phyloP scores from a whole-genome alignment of 2,113 vertebrate genomes.

The Ammospiza caudacuta region DNA sequence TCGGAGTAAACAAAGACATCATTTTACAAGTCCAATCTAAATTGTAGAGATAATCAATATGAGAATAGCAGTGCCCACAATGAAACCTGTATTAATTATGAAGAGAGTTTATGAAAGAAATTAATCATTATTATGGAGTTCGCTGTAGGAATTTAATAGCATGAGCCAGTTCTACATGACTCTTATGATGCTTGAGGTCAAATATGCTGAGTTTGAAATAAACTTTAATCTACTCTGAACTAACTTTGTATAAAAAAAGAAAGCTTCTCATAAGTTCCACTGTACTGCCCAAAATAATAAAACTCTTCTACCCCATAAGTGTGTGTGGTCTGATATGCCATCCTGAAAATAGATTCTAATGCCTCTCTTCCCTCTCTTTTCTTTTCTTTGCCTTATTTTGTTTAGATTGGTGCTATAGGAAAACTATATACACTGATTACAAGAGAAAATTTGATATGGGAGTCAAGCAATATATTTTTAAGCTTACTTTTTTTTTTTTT shows the following conservation, averaged over 20 bases:
- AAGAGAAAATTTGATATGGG: neutral
- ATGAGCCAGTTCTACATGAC: conserved; percentile 54
- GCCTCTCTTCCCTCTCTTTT: neutral
- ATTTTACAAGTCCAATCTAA: conserved; percentile 67
- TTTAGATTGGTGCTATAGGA: conserved; percentile 1
- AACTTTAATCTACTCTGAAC: conserved; percentile 65
- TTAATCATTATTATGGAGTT: conserved; percentile 71
- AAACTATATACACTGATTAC: neutral
- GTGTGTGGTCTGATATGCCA: conserved; percentile 58
- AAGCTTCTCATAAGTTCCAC: conserved; percentile 62
- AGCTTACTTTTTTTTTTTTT: neutral
- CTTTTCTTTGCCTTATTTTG: neutral
- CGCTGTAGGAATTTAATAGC: conserved; percentile 71
- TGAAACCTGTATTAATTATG: conserved; percentile 77
- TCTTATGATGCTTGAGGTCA: conserved; percentile 69
- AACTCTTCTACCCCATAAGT: conserved; percentile 21
- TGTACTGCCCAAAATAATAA: conserved; percentile 69
- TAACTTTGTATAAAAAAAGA: conserved; percentile 70
- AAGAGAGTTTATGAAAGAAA: conserved; percentile 75
- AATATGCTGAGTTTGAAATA: conserved; percentile 71
- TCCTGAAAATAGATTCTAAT: conserved; percentile 45
- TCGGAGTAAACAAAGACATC: conserved; percentile 71
- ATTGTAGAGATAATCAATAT: conserved; percentile 72
- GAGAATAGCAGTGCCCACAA: conserved; percentile 70
- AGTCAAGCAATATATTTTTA: conserved; percentile 15